A percentile compares a stretch with the other conserved stretches of the same genome.
These are phyloP conservation scores for Orestias chungarensis DNA, from an alignment of 2,797 vertebrate species.

Conservation along the genomic window DNA sequence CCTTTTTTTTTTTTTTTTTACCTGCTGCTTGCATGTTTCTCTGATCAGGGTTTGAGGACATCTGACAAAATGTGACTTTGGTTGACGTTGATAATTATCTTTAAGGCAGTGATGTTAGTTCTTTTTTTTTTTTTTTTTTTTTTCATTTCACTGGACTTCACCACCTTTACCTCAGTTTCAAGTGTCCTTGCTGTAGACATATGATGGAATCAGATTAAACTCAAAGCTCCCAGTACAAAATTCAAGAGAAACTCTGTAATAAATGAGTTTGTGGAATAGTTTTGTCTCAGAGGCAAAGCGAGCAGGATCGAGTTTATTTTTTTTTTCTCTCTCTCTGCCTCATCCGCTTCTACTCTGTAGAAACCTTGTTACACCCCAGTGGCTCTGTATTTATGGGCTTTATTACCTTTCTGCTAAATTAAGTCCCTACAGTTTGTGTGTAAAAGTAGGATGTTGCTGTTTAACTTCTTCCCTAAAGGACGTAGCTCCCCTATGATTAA, in stretches of 20 bases:
- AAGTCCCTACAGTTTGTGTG: constrained; percentile 49
- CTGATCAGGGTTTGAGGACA: constrained; percentile 26
- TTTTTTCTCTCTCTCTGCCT: constrained; percentile 25
- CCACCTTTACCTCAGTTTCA: no score
- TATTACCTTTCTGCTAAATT: constrained; percentile 59
- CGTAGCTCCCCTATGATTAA: constrained; percentile 31
- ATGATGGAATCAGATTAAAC: constrained; percentile 49
- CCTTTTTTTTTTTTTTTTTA: constrained; percentile 13
- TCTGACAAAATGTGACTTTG: background rate
- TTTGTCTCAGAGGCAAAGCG: constrained; percentile 45
- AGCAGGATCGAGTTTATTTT: constrained; percentile 44
- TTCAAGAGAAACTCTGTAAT: constrained; percentile 31
- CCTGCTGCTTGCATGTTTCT: constrained; percentile 27
- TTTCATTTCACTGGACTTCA: constrained; percentile 1
- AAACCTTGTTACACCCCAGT: constrained; percentile 56
- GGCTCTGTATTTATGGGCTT: constrained; percentile 46
- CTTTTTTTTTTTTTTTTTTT: background rate
- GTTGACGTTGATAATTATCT: constrained; percentile 17
- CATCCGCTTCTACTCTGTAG: constrained; percentile 56
- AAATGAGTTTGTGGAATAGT: constrained; percentile 44
- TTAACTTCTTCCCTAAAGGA: constrained; percentile 33
- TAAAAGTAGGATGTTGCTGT: constrained; percentile 41
- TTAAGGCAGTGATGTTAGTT: background rate
- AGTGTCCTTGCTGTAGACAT: constrained; percentile 35
- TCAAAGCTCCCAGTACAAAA: constrained; percentile 26